Evolutionary conservation across 1,140 invertebrate genomes (phyloP).

Genomic region (Asobara japonica): DNA sequence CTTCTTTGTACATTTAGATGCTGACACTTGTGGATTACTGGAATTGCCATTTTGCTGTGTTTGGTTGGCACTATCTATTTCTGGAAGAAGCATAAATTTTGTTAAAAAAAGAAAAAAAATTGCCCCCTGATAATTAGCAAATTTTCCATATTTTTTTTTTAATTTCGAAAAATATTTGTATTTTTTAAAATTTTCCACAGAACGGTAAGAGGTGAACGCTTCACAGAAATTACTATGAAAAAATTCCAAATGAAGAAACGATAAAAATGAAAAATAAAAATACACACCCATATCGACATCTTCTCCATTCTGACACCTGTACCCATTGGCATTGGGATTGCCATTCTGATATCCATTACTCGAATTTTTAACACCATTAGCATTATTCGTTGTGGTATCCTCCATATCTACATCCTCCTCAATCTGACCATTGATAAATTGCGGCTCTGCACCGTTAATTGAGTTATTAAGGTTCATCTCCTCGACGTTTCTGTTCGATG

Average conservation of each 20-base stretch:
- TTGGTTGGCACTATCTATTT: constrained; percentile 62
- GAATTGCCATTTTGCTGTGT: constrained; percentile 54
- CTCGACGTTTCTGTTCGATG: constrained; percentile 64
- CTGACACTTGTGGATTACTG: constrained; percentile 46
- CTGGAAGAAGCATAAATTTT: too few species aligned
- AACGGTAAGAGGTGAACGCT: too few species aligned
- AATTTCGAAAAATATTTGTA: too few species aligned
- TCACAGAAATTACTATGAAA: background rate
- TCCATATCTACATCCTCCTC: constrained; percentile 66
- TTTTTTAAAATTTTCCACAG: too few species aligned
- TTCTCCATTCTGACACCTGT: constrained; percentile 67
- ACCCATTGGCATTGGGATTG: constrained; percentile 63
- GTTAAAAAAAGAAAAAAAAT: too few species aligned
- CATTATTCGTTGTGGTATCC: constrained; percentile 50
- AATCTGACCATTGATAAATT: constrained; percentile 61
- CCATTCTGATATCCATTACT: constrained; percentile 77
- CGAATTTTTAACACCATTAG: constrained; percentile 56
- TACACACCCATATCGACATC: constrained; percentile 74
- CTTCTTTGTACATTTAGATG: constrained; percentile 66
- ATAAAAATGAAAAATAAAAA: constrained; percentile 13
- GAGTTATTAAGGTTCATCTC: constrained; percentile 62
- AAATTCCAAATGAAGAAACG: background rate
- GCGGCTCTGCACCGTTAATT: constrained; percentile 59
- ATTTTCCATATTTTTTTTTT: too few species aligned
- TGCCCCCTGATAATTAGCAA: too few species aligned